Evolutionary conservation across 2,113 vertebrate species (phyloP).

Genomic region (Salvelinus fontinalis): DNA sequence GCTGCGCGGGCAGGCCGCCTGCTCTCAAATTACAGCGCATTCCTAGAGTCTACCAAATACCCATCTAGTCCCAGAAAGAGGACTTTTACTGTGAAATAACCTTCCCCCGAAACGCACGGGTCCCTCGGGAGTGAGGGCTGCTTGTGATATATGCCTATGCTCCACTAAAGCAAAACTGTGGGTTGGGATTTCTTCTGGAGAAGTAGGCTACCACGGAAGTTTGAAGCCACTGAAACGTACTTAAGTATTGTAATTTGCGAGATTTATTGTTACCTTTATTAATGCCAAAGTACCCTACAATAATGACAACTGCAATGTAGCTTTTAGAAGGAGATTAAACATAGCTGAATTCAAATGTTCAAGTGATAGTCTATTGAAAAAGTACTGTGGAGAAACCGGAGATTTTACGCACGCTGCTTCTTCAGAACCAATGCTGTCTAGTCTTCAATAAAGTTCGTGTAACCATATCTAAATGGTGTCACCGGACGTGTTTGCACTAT

Average conservation of each 20-base stretch:
- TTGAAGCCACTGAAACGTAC: not conserved
- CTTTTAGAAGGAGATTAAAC: not conserved
- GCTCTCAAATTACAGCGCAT: not conserved
- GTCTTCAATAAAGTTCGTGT: not conserved
- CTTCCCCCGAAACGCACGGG: slow-evolving; percentile 1
- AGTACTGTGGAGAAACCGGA: not conserved
- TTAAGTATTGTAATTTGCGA: not conserved
- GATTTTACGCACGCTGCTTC: not conserved
- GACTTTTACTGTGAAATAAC: slow-evolving; percentile 34
- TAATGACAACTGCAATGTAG: not conserved
- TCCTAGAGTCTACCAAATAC: not conserved
- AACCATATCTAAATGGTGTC: not conserved
- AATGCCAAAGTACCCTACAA: not conserved
- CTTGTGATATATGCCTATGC: slow-evolving; percentile 4
- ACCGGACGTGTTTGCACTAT: not conserved
- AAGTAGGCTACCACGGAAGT: not conserved
- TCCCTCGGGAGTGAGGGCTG: slow-evolving; percentile 13
- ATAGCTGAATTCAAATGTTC: not conserved
- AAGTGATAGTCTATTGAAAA: not conserved
- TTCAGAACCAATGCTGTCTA: not conserved
- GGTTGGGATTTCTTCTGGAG: not conserved
- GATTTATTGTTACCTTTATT: not conserved
- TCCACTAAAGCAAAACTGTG: slow-evolving; percentile 2
- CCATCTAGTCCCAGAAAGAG: not conserved
- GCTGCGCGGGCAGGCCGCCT: not conserved